Conservation (phyloP, 2,888 invertebrate species). For the Tetanocera ferruginea region DNA sequence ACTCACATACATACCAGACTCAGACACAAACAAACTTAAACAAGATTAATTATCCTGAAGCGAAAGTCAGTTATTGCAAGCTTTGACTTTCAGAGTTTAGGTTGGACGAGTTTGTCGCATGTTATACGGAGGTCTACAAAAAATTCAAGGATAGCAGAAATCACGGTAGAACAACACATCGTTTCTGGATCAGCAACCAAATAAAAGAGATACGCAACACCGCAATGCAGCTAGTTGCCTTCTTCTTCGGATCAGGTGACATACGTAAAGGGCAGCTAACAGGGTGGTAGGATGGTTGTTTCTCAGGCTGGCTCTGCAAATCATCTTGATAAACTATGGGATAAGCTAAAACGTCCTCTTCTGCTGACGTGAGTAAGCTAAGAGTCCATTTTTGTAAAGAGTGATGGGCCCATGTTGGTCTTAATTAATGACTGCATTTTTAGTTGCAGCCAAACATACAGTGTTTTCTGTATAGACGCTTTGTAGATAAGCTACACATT, state of each 20-base stretch:
- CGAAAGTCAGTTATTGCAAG: constrained; percentile 32
- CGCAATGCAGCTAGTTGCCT: constrained; percentile 20
- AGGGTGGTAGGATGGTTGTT: too few species aligned
- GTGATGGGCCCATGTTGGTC: background rate
- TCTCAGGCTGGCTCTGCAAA: background rate
- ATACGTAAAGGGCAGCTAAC: background rate
- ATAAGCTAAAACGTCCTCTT: constrained; percentile 4
- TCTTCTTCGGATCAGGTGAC: constrained; percentile 6
- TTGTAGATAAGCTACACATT: background rate
- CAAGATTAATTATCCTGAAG: constrained; percentile 61
- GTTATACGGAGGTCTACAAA: background rate
- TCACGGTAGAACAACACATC: background rate
- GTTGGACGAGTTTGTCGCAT: background rate
- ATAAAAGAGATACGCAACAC: constrained; percentile 16
- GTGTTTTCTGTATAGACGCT: too few species aligned
- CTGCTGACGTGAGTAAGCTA: background rate
- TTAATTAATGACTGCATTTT: constrained; percentile 28
- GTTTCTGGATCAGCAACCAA: background rate
- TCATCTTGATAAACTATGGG: constrained; percentile 15
- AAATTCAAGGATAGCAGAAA: background rate
- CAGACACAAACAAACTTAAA: constrained; percentile 19
- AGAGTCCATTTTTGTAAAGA: background rate
- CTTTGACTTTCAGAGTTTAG: constrained; percentile 14
- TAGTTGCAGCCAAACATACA: background rate
- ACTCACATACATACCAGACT: constrained; percentile 25